Percentiles rank a stretch among this genome's conserved stretches.
Evolutionary conservation across 92 coral and sea anemone species (phyloP).

Genomic region (Epizoanthus illoricatus): DNA sequence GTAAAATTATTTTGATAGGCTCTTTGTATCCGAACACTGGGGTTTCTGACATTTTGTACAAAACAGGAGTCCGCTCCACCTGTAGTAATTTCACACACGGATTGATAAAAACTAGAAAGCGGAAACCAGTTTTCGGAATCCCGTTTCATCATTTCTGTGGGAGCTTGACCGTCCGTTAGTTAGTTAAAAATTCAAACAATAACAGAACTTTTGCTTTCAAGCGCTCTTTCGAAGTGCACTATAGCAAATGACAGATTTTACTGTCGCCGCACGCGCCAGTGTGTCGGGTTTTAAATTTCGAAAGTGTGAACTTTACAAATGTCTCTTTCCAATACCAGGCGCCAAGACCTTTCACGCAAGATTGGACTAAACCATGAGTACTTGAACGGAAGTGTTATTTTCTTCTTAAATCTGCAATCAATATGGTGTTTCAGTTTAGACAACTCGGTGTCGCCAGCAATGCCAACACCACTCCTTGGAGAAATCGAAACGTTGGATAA

Average conservation of each 20-base stretch:
- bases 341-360: constrained; percentile 39
- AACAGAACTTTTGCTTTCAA: constrained; percentile 30
- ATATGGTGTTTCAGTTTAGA: constrained; percentile 40
- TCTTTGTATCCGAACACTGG: constrained; percentile 17
- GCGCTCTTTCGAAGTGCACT: constrained; percentile 15
- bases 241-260: constrained; percentile 34
- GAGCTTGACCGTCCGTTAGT: constrained; percentile 39
- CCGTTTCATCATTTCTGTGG: constrained; percentile 25
- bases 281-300: constrained; percentile 34
- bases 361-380: constrained; percentile 36
- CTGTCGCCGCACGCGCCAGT: constrained; percentile 12
- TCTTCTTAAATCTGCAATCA: constrained; percentile 30
- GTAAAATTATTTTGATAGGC: constrained; percentile 20
- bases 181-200: constrained; percentile 46
- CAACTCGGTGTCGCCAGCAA: constrained; percentile 34
- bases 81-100: constrained; percentile 12
- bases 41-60: constrained; percentile 35
- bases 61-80: constrained; percentile 15
- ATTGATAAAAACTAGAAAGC: constrained; percentile 10
- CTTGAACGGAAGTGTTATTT: constrained; percentile 31
- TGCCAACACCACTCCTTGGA: neutral
- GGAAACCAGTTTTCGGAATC: constrained; percentile 1
- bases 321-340: constrained; percentile 6
- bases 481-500: constrained; percentile 6
- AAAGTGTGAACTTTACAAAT: constrained; percentile 5